Base-by-base conservation (phyloP, 2,888 invertebrate genomes). In the Drosophila colorata region DNA sequence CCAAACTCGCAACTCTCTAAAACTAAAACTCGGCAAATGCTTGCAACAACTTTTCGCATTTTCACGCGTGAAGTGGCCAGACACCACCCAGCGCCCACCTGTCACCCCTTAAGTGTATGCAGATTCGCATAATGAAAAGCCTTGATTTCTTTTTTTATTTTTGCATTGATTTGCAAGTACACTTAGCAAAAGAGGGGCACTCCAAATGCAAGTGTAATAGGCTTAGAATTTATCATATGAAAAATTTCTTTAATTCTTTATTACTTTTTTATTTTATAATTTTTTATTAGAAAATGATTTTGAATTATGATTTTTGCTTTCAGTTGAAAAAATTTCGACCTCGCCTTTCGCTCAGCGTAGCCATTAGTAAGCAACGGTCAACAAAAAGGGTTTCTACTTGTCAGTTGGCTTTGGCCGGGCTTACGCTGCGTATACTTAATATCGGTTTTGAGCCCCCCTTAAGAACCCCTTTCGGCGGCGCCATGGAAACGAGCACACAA, bases 21-120 rank as follows among this genome's bases (percentile, higher is more conserved):
- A 28, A 28, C 58, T 25, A 46, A 66, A 72, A 64, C 80, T 63
- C 58, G 9, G 55, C 72, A 65, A 84, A 75, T 84, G 81, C 67
- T 84, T 86, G 69, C 68, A 69, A 60, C 68, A 87, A 87, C 53
- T 83, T 80, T 68, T 46, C 59, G 66, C 68, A 78, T 81, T 78
- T 86, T 78, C 67, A 76, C 74, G 83, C 82, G 58, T 72, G 47
- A 73, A 70, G 53, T 68, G 51, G 40, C 75, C 31, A 51, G 41
- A 31, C 13, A 48, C 14, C 40, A 40, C 9, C 5, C 16, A 11
- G 9, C 13, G 28, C 16, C 16, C 18, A 40, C 40, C 40, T 52
- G 38, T 20, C 20, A 2, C 20, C 16, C 13, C 11, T 31, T n/a
- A 4, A 13, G n/a, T 28, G 28, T 25, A 41, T 71, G 63, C 52